Percentiles rank a stretch among this genome's conserved stretches.
phyloP scores from a whole-genome alignment of 2,113 vertebrate genomes.

The Ptilorrhoa leucosticta region DNA sequence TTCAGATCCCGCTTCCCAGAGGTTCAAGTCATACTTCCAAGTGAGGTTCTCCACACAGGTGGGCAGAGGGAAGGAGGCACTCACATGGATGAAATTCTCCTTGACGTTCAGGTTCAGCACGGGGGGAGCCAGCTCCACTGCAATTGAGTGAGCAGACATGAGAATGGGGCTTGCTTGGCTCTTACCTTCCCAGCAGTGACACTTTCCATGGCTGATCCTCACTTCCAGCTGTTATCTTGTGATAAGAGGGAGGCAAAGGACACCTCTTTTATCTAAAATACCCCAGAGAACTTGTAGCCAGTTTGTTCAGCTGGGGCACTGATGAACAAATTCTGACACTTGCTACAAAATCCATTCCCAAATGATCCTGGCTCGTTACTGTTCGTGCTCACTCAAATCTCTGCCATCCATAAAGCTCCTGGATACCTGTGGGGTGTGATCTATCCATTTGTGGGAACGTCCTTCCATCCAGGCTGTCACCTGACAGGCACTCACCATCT shows the following conservation, averaged over 20 bases:
- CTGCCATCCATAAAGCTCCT: background rate
- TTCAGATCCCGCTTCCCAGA: constrained; percentile 41
- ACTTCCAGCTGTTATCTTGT: background rate
- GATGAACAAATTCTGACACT: background rate
- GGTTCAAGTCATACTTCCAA: constrained; percentile 25
- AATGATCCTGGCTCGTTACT: rapidly evolving
- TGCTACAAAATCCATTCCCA: background rate
- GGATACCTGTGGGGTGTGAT: background rate
- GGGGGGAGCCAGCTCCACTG: constrained; percentile 58
- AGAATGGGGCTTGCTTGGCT: background rate
- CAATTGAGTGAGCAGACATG: background rate
- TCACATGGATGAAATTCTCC: background rate
- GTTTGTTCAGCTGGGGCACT: background rate
- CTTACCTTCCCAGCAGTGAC: background rate
- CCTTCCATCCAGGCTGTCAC: background rate
- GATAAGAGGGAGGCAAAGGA: background rate
- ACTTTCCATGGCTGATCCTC: background rate
- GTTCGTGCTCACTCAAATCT: background rate
- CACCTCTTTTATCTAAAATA: background rate
- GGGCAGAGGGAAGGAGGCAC: constrained; percentile 31
- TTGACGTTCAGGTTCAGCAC: background rate
- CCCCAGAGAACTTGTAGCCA: background rate
- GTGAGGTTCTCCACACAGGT: background rate
- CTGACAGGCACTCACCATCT: constrained; percentile 46
- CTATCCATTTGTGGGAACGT: background rate